phyloP scores from a whole-genome alignment of 2,888 invertebrate genomes.

The Volucella inflata region DNA sequence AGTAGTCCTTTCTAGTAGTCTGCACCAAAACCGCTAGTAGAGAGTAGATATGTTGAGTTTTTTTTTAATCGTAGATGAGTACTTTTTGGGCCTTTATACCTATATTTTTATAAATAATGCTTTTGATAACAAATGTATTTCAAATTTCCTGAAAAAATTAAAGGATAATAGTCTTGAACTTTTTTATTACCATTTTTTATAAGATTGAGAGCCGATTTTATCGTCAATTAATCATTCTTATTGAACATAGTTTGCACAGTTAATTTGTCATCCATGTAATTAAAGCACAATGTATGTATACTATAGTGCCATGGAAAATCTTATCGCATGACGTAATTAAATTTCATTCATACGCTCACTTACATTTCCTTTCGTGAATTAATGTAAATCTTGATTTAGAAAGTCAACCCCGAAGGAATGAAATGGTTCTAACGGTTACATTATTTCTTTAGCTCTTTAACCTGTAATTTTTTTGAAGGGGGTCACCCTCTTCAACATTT shows the following conservation, averaged over 20 bases:
- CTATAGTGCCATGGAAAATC: constrained; percentile 5
- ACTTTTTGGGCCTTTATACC: too few relatives aligned
- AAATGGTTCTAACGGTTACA: constrained; percentile 40
- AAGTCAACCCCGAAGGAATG: constrained; percentile 48
- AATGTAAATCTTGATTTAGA: constrained; percentile 55
- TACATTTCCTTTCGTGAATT: constrained; percentile 33
- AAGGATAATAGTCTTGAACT: too few relatives aligned
- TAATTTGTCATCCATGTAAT: constrained; percentile 59
- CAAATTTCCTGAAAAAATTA: too few relatives aligned
- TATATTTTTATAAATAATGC: neutral
- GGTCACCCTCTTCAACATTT: constrained; percentile 14
- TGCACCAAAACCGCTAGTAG: too few relatives aligned
- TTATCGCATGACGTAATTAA: constrained; percentile 51
- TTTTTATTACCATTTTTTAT: neutral
- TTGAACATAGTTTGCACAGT: constrained; percentile 39
- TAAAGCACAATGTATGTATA: neutral
- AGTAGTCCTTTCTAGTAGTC: too few relatives aligned
- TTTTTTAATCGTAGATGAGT: too few relatives aligned
- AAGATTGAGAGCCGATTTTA: neutral
- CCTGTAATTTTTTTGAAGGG: constrained; percentile 1
- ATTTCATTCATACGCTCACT: constrained; percentile 46
- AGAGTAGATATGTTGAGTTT: too few relatives aligned
- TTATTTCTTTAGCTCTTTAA: constrained; percentile 18
- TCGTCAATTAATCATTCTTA: constrained; percentile 49
- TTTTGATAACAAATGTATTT: neutral